A percentile compares a stretch with the other conserved stretches of the same genome.
phyloP scores from a whole-genome alignment of 2,113 vertebrate genomes.

The Steatornis caripensis region DNA sequence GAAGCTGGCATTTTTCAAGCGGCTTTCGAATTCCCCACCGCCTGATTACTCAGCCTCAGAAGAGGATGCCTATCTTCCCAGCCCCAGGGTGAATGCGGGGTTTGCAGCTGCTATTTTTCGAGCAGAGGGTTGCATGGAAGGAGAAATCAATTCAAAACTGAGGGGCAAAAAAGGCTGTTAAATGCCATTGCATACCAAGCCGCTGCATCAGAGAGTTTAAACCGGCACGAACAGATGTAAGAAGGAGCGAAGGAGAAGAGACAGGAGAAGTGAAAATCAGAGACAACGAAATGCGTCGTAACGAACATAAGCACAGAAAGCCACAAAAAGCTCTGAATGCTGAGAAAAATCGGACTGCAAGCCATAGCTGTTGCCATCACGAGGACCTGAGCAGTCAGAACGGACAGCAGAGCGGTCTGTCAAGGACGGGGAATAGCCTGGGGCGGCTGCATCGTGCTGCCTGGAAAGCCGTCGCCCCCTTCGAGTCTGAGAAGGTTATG shows the following conservation, averaged over 20 bases:
- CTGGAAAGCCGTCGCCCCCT: neutral
- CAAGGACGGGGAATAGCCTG: rapidly evolving
- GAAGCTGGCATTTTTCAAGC: neutral
- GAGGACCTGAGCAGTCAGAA: neutral
- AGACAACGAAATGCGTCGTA: neutral
- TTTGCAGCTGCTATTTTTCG: conserved; percentile 6
- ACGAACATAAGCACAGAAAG: neutral
- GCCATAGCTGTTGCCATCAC: rapidly evolving
- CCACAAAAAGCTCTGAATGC: neutral
- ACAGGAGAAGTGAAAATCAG: neutral
- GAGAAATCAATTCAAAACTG: neutral
- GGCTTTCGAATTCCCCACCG: neutral
- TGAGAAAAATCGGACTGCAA: neutral
- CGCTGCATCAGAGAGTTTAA: neutral
- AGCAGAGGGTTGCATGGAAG: neutral
- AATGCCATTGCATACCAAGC: neutral
- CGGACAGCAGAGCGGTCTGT: rapidly evolving
- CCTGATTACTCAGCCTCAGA: conserved; percentile 13
- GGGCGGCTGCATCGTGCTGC: rapidly evolving
- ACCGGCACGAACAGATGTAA: neutral
- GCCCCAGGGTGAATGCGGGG: neutral
- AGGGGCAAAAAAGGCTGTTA: neutral
- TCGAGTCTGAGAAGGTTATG: neutral
- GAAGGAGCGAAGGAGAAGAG: neutral
- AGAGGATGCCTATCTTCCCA: conserved; percentile 2